Conservation (phyloP, 2,797 vertebrate genomes). For the Simalia tracyae region DNA sequence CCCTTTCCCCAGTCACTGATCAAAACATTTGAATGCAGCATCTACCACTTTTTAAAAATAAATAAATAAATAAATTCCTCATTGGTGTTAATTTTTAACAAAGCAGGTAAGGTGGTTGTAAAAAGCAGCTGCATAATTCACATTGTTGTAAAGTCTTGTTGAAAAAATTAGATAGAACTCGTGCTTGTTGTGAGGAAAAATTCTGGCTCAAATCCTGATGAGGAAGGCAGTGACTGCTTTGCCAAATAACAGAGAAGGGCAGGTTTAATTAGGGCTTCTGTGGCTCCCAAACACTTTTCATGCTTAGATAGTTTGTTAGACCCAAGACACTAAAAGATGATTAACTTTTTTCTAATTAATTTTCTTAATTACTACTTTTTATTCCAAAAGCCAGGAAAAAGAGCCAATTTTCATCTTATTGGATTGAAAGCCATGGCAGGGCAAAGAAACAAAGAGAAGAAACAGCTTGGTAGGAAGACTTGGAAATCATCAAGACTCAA, state of each 20-base stretch:
- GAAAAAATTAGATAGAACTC: background rate
- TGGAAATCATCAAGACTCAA: background rate
- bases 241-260: constrained; percentile 7
- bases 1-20: background rate
- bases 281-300: constrained; percentile 7
- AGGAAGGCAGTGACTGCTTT: background rate
- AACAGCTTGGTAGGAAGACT: background rate
- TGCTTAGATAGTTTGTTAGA: constrained; percentile 23
- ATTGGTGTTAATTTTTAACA: background rate
- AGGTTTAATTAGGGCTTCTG: constrained; percentile 12
- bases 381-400: constrained; percentile 15
- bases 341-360: constrained; percentile 44
- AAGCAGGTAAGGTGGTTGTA: too few species aligned
- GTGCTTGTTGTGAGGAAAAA: background rate
- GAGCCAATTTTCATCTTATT: constrained; percentile 17
- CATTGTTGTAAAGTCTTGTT: background rate
- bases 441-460: constrained; percentile 1
- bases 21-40: background rate
- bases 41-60: background rate
- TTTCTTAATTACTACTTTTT: constrained; percentile 37
- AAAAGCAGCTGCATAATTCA: background rate
- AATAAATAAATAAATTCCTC: background rate
- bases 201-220: background rate
- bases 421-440: background rate
- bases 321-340: constrained; percentile 23